Base-by-base conservation (phyloP, 2,113 vertebrate genomes). In the Brachyistius frenatus region DNA sequence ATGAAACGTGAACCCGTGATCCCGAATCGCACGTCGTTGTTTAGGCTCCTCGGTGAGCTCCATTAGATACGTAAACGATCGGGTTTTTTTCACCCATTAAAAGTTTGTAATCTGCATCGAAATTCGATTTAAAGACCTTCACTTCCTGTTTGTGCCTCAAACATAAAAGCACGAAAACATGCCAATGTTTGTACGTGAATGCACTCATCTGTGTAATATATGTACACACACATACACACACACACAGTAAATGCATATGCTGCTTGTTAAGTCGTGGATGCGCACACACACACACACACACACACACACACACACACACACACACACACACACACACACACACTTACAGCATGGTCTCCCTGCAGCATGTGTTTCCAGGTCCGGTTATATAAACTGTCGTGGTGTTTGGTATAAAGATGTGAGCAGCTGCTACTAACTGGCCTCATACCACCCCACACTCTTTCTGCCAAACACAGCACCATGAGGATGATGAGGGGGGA, bases 351-450 rank as follows among this genome's bases (percentile, higher is more conserved):
- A 13, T 61, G 31, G 44, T 66, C 10, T n/a, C 41, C 37, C 30
- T 33, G 36, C 41, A 68, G 66, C 61, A 16, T 65, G 65, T 71
- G 76, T 80, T 80, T 78, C 39, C 53, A 55, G 75, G 50, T 70
- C 71, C 60, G 53, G 33, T 89, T 78, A 88, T 73, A 63, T 88
- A 87, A 84, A 88, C 16, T 1, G 44, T 23, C 5, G 35, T 65
- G 72, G 78, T 86, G 41, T 83, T 65, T 63, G 53, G 47, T 74
- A 31, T 49, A 75, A 66, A 67, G 74, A 85, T 57, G 61, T 70
- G 73, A 78, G 71, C 88, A 87, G 84, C 84, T 87, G 84, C 78
- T 78, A 60, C 37, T 86, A 53, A 88, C 84, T 80, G 82, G 80
- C 70, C 52, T 81, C 39, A 54, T 50, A 73, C 69, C 72, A 64